phyloP scores from a whole-genome alignment of 92 coral and sea anemone genomes.

The Palythoa grandiflora region DNA sequence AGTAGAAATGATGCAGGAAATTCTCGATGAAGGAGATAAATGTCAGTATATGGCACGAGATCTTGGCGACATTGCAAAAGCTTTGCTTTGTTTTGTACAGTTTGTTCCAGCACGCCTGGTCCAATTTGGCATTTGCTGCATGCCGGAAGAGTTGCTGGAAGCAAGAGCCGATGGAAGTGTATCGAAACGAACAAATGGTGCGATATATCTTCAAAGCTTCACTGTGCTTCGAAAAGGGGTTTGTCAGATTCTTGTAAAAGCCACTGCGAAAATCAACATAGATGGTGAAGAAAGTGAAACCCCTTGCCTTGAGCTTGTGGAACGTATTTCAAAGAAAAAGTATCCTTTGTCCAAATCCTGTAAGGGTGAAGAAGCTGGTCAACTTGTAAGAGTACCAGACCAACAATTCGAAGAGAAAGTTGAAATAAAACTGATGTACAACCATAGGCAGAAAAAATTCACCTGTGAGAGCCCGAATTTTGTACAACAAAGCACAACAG shows the following conservation, averaged over 20 bases:
- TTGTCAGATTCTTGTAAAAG: not conserved
- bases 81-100: conserved; percentile 24
- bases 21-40: conserved; percentile 16
- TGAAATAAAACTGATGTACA: conserved; percentile 20
- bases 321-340: not conserved
- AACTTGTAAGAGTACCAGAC: not conserved
- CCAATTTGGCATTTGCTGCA: conserved; percentile 9
- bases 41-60: not conserved
- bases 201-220: conserved; percentile 15
- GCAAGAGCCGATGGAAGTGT: not conserved
- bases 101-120: conserved; percentile 24
- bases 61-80: not conserved
- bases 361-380: not conserved
- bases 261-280: conserved; percentile 16
- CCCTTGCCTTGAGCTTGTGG: not conserved
- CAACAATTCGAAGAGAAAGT: conserved; percentile 9
- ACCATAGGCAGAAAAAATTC: not conserved
- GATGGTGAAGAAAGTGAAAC: not conserved
- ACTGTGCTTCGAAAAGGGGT: not conserved
- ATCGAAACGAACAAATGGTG: not conserved
- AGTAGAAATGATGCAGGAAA: conserved; percentile 20
- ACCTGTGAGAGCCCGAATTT: not conserved
- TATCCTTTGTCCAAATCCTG: not conserved
- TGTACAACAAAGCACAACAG: not conserved
- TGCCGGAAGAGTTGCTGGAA: not conserved